Base-by-base conservation (phyloP, 23 tunicate species). In the Trididemnum clinides region DNA sequence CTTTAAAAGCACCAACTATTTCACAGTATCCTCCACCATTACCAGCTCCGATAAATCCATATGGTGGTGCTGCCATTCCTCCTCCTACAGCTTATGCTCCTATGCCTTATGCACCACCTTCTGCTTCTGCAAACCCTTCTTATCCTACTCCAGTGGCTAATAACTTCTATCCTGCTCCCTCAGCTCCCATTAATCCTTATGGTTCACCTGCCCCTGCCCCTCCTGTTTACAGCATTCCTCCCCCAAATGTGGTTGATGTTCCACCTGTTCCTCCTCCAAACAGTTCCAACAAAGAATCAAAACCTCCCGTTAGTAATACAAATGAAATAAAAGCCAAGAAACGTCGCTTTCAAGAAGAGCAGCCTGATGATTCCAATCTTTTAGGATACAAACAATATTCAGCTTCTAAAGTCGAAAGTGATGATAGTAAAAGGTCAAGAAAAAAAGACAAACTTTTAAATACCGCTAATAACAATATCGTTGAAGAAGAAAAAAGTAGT, bases 311-410 rank as follows among this genome's bases (percentile, higher is more conserved):
- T 2, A 51, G 22, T 18, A 1, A 23, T 64, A 21, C n/a, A 7
- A 27, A 0, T 19, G 86, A 64, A 64, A 31, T 57, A 21, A 82
- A 63, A 63, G 51, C 34, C 21, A 84, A 78, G 75, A 63, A 63
- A 33, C 89, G 96, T 2, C 72, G 88, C 18, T 91, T 91, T 86
- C 66, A 91, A 84, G 96, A 91, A 64, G 86, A 86, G 28, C 86
- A 81, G 29, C 90, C 88, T 18, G 96, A 91, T 33, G 84, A 86
- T 49, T 85, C 90, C 1, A 72, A 85, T 50, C 64, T 91, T 20
- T 80, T 91, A 25, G 96, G 96, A 7, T 91, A 91, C 39, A 71
- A 82, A 72, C 92, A 88, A 82, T 72, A 70, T 33, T 81, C 92
- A 0, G 38, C 73, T 3, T 20, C 32, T 5, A 5, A 27, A 28